These are phyloP conservation scores for Latrodectus geometricus DNA, from an alignment of 1,140 invertebrate species.

Conservation along the genomic window DNA sequence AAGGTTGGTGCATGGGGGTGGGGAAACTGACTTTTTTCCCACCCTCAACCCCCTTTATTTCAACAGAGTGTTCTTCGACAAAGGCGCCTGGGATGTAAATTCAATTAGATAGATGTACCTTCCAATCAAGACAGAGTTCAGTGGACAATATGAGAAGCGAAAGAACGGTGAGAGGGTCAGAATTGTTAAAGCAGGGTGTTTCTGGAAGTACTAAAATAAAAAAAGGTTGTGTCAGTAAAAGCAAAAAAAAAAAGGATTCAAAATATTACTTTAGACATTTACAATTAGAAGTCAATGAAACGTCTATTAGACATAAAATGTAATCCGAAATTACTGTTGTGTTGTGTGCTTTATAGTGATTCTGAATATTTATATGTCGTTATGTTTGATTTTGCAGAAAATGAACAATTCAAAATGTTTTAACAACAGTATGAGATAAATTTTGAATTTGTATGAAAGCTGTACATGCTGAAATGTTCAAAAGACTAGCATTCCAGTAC, in stretches of 20 bases:
- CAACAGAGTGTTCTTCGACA: conserved; percentile 34
- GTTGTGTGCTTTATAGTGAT: too few species aligned
- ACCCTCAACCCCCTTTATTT: conserved; percentile 1
- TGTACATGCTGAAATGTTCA: too few species aligned
- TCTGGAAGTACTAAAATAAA: conserved; percentile 13
- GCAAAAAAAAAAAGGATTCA: background rate
- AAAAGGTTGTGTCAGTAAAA: conserved; percentile 36
- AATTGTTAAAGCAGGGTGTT: conserved; percentile 6
- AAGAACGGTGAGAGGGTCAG: background rate
- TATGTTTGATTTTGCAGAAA: too few species aligned
- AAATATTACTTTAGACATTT: too few species aligned
- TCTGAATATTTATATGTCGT: too few species aligned
- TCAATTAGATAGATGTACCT: conserved; percentile 47
- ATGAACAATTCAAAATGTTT: too few species aligned
- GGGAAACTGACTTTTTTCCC: background rate
- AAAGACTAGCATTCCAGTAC: too few species aligned
- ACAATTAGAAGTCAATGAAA: too few species aligned
- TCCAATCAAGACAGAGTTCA: conserved; percentile 45
- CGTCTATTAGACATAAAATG: too few species aligned
- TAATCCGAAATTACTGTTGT: too few species aligned
- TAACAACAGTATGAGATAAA: too few species aligned
- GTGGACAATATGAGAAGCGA: conserved; percentile 8
- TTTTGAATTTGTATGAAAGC: too few species aligned
- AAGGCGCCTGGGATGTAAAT: conserved; percentile 33
- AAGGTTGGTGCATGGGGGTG: background rate